These are phyloP conservation scores for Amphiprion clarkii DNA, from an alignment of 2,797 vertebrate genomes.

Conservation along the genomic window DNA sequence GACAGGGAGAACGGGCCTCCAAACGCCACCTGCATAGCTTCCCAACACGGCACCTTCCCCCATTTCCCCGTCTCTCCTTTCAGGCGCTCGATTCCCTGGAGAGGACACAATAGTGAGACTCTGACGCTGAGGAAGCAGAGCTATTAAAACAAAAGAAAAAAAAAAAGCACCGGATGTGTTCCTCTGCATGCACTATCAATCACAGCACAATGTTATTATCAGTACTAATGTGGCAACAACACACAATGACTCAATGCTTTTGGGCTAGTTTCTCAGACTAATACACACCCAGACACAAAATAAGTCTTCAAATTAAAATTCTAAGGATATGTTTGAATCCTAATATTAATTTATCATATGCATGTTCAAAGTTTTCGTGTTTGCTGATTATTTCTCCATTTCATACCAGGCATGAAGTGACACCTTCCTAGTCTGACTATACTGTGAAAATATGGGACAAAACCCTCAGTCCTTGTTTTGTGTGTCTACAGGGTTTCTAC, in stretches of 20 bases:
- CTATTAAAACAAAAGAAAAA: too few species aligned
- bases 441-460: background rate
- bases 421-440: background rate
- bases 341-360: background rate
- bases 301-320: background rate
- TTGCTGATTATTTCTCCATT: background rate
- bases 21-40: constrained; percentile 87
- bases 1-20: constrained; percentile 88
- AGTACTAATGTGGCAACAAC: constrained; percentile 9
- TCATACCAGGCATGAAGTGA: background rate
- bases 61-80: constrained; percentile 91
- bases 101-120: constrained; percentile 52
- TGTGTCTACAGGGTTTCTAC: background rate
- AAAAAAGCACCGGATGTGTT: background rate
- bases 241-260: constrained; percentile 11
- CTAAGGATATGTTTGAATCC: background rate
- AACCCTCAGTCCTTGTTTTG: background rate
- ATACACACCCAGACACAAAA: background rate
- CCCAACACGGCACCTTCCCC: constrained; percentile 87
- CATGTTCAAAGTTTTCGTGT: background rate
- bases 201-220: constrained; percentile 14
- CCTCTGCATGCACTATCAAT: constrained; percentile 31
- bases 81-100: constrained; percentile 94
- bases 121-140: constrained; percentile 10
- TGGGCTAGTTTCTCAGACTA: constrained; percentile 47